Evolutionary conservation across 2,797 vertebrate genomes (phyloP).

Genomic region (Anguilla obscura): DNA sequence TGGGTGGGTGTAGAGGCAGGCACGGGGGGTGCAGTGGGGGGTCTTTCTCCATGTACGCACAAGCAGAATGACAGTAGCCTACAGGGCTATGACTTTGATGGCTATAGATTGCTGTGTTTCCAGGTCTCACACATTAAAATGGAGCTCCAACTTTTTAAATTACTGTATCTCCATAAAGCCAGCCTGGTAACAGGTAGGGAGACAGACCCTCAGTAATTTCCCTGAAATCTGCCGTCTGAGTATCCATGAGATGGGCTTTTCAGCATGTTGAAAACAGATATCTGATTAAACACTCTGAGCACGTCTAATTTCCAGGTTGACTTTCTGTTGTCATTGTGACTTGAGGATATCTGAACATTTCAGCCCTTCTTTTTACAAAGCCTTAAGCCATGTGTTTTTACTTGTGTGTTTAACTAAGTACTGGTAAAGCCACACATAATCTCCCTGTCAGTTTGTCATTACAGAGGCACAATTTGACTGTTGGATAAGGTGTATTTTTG

Average conservation of each 20-base stretch:
- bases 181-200: constrained; percentile 2
- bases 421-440: constrained; percentile 19
- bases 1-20: not conserved
- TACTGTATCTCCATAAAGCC: constrained; percentile 4
- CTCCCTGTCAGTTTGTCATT: not conserved
- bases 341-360: constrained; percentile 16
- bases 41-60: not conserved
- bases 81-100: not conserved
- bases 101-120: not conserved
- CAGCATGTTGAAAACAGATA: not conserved
- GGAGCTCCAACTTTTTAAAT: not conserved
- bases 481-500: constrained; percentile 17
- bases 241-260: not conserved
- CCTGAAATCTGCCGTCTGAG: not conserved
- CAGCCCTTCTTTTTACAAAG: not conserved
- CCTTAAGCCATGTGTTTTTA: constrained; percentile 4
- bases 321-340: constrained; percentile 1
- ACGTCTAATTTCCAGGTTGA: not conserved
- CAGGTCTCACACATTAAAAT: not conserved
- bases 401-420: not conserved
- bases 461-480: not conserved
- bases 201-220: not conserved
- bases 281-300: not conserved
- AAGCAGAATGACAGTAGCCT: not conserved
- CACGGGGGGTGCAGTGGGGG: not conserved